These are phyloP conservation scores for Alsophila aescularia DNA, from an alignment of 2,888 invertebrate genomes.

Conservation along the genomic window DNA sequence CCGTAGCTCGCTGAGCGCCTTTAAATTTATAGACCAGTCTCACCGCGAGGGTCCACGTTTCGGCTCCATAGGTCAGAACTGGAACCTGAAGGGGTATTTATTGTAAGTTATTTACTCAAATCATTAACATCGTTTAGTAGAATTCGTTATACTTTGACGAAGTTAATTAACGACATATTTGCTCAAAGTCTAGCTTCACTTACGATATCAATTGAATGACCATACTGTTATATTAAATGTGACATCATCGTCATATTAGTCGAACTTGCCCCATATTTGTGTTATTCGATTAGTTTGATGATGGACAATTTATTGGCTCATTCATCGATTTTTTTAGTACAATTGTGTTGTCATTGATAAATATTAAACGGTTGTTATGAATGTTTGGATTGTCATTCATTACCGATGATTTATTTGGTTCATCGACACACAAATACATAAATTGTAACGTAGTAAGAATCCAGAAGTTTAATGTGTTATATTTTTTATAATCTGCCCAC, in stretches of 20 bases:
- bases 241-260: conserved; percentile 38
- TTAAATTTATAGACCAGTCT: too few relatives aligned
- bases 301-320: conserved; percentile 64
- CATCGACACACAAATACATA: conserved; percentile 1
- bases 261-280: conserved; percentile 63
- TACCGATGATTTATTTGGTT: background rate
- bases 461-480: too few relatives aligned
- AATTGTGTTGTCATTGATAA: conserved; percentile 30
- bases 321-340: conserved; percentile 33
- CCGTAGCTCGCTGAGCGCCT: too few relatives aligned
- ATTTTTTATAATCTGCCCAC: too few relatives aligned
- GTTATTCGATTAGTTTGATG: conserved; percentile 76
- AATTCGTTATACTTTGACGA: too few relatives aligned
- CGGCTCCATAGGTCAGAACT: too few relatives aligned
- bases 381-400: conserved; percentile 18
- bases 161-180: too few relatives aligned
- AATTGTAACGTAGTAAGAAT: background rate
- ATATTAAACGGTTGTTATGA: conserved; percentile 24
- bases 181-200: too few relatives aligned
- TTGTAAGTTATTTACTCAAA: too few relatives aligned
- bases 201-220: background rate
- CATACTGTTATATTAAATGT: conserved; percentile 45
- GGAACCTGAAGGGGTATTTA: too few relatives aligned
- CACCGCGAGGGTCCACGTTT: too few relatives aligned
- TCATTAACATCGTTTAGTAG: too few relatives aligned